Evolutionary conservation across 2,888 invertebrate genomes (phyloP), one percentile per base, ranked within the genome.

Genomic region (Timema cristinae): DNA sequence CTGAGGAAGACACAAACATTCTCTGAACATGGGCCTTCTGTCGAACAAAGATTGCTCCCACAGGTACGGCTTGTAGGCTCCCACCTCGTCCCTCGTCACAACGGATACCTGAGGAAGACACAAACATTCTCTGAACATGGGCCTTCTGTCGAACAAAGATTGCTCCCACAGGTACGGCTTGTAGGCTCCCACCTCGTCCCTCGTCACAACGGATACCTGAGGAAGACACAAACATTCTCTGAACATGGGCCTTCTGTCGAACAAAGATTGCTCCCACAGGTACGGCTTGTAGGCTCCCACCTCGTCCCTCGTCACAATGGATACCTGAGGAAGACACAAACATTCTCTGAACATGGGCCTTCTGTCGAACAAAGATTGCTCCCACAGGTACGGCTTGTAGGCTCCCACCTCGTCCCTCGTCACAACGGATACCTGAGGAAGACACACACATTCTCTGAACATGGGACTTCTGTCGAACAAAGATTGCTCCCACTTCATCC

Each of bases 161-260:
- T 96, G 95, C 82, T 95, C 95, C 95, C 59, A 96, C 96, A 96
- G 87, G 84, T 96, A 96, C 54, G 96, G 96, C 82, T 96, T 96
- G 85, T 95, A 96, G 76, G 96, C 96, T 61, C 95, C 95, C 59
- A 96, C 96, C 85, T 96, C 96, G 82, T 96, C 96, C 75, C 96
- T 86, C 32, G 95, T 95, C 71, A 96, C 96, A 59, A 96, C 95
- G 0, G 94, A 94, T 69, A 95, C 93, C 82, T 82, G 76, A 9
- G 6, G 5, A 50, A 32, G 5, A 13, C 16, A 32, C 6, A 4
- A 13, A 16, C 8, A 56, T 48, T 13, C n/a, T 11, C 48, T 13
- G 10, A n/a, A 9, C 50, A 47, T 13, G 13, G 48, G 5, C 48
- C 48, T 67, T 13, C 95, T 95, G 82, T 95, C 94, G 81, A 96